phyloP scores from a whole-genome alignment of 2,113 vertebrate genomes.

The Lagenorhynchus albirostris region DNA sequence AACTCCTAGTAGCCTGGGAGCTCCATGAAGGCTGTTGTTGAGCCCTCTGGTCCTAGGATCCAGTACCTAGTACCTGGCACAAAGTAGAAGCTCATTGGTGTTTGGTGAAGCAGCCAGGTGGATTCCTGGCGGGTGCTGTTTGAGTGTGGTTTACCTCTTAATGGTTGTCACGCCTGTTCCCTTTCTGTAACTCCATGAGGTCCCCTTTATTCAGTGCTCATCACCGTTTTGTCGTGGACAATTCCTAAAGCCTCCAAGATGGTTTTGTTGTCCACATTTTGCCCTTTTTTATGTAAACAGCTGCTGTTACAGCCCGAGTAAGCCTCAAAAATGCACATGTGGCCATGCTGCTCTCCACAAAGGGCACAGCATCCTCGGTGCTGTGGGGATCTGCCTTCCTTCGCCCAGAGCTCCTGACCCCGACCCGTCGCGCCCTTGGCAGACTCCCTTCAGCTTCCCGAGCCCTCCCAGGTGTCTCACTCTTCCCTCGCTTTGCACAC shows the following conservation, averaged over 20 bases:
- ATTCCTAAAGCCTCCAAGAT: neutral
- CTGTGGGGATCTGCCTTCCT: neutral
- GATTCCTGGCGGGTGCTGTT: neutral
- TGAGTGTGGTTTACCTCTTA: neutral
- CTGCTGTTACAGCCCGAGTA: neutral
- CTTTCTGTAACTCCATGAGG: neutral
- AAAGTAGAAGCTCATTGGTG: neutral
- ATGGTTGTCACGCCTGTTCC: neutral
- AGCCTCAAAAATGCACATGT: neutral
- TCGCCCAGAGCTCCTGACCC: fast-evolving
- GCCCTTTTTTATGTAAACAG: neutral
- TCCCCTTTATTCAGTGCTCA: neutral
- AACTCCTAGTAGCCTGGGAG: neutral
- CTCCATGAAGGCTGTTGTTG: neutral
- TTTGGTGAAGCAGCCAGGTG: too few relatives aligned
- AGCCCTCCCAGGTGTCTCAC: neutral
- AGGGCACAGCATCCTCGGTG: neutral
- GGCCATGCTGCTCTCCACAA: fast-evolving
- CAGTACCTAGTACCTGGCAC: too few relatives aligned
- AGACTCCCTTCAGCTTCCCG: neutral
- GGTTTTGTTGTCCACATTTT: neutral
- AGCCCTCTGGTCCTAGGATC: neutral
- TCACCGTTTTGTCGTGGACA: neutral
- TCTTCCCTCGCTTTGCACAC: neutral
- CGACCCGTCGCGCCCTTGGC: fast-evolving